Conservation (phyloP, 1,140 invertebrate genomes). For the Drosophila bipectinata region DNA sequence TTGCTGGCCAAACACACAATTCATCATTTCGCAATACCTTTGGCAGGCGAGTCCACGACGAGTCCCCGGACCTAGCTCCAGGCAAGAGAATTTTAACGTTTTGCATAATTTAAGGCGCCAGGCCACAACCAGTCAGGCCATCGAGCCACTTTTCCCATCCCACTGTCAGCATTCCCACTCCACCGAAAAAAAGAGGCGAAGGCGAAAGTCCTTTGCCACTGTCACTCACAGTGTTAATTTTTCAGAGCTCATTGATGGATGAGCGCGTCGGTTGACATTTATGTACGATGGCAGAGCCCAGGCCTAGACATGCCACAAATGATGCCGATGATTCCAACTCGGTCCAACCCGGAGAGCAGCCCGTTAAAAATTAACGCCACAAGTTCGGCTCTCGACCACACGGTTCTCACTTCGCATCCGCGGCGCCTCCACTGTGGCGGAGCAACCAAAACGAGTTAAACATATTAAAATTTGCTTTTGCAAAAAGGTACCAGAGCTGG, state of each 20-base stretch:
- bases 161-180: background rate
- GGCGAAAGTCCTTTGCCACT: slow-evolving; percentile 65
- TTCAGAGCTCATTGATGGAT: slow-evolving; percentile 80
- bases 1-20: slow-evolving; percentile 56
- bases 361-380: slow-evolving; percentile 52
- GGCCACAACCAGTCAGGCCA: slow-evolving; percentile 41
- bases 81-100: slow-evolving; percentile 58
- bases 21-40: slow-evolving; percentile 71
- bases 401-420: background rate
- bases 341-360: background rate
- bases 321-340: background rate
- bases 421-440: too few relatives aligned
- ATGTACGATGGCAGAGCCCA: slow-evolving; percentile 55
- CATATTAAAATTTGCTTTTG: slow-evolving; percentile 80
- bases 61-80: background rate
- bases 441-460: slow-evolving; percentile 70
- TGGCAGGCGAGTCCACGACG: too few relatives aligned
- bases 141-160: background rate
- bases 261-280: slow-evolving; percentile 75
- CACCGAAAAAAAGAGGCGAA: background rate
- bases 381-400: slow-evolving; percentile 11
- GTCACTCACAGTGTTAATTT: slow-evolving; percentile 78
- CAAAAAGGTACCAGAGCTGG: slow-evolving; percentile 40
- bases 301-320: slow-evolving; percentile 29
- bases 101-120: slow-evolving; percentile 78